Base-by-base conservation (phyloP, 2,113 vertebrate species). In the Actinemys pallida region DNA sequence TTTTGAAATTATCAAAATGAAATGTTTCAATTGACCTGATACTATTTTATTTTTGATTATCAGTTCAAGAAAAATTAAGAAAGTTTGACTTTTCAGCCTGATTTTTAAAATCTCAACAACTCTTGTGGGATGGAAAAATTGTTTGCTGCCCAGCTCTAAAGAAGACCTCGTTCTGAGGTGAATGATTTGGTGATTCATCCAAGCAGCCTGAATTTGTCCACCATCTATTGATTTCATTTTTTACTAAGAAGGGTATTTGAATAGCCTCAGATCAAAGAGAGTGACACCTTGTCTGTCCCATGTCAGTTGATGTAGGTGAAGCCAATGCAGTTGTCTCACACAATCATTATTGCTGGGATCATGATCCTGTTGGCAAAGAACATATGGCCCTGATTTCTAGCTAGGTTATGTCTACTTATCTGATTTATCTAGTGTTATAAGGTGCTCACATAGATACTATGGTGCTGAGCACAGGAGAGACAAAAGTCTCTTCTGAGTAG, bases 181-280 rank as follows among this genome's bases (percentile, higher is more conserved):
- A 83, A 72, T 85, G 35, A 89, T 42, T 57, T 91, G 27, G 5
- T 75, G 85, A 35, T 90, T 86, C 82, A 75, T 81, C 27, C 27
- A 82, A 93, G 49, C 25, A 47, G 54, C 27, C 31, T 1, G 1
- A 8, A 84, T 56, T 90, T 52, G 92, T 93, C n/a, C 88, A 90
- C 96, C 92, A 93, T 47, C 93, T 24, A n/a, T 52, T 80, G 50
- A 92, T 90, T 87, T 92, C 42, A 92, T 35, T 94, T 94, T 90
- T 75, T 93, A 80, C 81, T 92, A 81, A 79, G 50, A 89, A 93
- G 57, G 49, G 86, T 57, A 94, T 35, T 93, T 86, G 87, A 29
- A 24, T 27, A 93, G 54, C n/a, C 90, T 57, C 42, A 92, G 90
- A 91, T 85, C 29, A 81, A 90, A 95, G 59, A 0, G 1, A 12